Conservation (phyloP, 2,113 vertebrate genomes). For the Dasyprocta punctata region DNA sequence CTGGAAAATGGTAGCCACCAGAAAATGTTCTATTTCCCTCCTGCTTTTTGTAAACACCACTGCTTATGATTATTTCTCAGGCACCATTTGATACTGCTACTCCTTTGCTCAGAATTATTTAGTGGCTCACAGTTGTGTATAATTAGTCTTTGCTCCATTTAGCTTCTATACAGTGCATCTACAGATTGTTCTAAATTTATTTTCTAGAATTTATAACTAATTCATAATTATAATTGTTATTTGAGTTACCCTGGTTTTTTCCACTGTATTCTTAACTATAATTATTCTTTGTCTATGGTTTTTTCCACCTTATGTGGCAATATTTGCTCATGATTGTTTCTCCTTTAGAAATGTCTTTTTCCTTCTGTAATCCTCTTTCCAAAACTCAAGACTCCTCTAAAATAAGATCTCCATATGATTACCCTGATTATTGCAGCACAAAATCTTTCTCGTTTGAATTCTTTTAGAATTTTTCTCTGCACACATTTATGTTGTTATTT, state of each 20-base stretch:
- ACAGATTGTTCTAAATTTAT: constrained; percentile 6
- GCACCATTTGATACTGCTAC: not conserved
- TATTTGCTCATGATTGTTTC: not conserved
- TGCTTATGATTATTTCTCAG: not conserved
- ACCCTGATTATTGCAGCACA: not conserved
- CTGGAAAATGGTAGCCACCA: not conserved
- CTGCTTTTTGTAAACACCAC: not conserved
- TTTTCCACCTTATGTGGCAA: not conserved
- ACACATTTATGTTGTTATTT: not conserved
- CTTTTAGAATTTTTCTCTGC: not conserved
- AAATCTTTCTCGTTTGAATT: constrained; percentile 23
- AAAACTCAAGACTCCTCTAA: not conserved
- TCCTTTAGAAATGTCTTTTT: not conserved
- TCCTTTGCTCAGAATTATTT: constrained; percentile 6
- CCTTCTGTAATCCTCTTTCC: not conserved
- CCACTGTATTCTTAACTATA: not conserved
- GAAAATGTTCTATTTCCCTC: not conserved
- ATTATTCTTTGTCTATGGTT: not conserved
- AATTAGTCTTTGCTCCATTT: not conserved
- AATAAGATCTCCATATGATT: not conserved
- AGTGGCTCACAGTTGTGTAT: not conserved
- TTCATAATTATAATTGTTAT: not conserved
- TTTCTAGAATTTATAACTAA: not conserved
- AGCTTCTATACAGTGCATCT: not conserved
- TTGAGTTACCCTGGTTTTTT: not conserved